phyloP scores from a whole-genome alignment of 1,140 invertebrate genomes.

The Aleiodes sp. region DNA sequence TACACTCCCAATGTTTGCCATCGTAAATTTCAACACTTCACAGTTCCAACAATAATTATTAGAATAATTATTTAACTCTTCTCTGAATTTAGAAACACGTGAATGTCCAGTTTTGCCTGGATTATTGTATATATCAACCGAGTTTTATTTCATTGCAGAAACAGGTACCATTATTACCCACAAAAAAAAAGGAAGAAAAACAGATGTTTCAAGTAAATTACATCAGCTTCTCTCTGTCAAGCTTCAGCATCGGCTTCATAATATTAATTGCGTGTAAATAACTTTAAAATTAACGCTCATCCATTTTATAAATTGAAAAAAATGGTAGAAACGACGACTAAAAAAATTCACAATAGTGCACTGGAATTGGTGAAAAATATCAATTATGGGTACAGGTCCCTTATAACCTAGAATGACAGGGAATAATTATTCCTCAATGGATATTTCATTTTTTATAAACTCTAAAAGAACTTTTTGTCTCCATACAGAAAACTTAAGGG shows the following conservation, averaged over 20 bases:
- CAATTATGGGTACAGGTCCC: slow-evolving; percentile 53
- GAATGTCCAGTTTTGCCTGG: too few relatives aligned
- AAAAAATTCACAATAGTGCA: slow-evolving; percentile 46
- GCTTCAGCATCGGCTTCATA: too few relatives aligned
- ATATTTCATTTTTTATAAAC: slow-evolving; percentile 2
- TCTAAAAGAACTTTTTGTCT: slow-evolving; percentile 35
- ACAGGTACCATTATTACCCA: too few relatives aligned
- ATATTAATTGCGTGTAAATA: neutral
- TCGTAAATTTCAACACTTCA: slow-evolving; percentile 1
- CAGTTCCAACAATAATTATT: neutral
- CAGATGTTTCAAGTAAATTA: too few relatives aligned
- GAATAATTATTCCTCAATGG: slow-evolving; percentile 1
- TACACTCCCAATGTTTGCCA: slow-evolving; percentile 47
- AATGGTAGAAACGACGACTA: slow-evolving; percentile 39
- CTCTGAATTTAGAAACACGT: neutral
- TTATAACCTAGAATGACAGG: slow-evolving; percentile 24
- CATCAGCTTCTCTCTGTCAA: too few relatives aligned
- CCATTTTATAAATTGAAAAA: neutral
- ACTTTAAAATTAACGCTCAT: neutral
- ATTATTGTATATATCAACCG: too few relatives aligned
- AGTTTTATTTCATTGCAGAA: too few relatives aligned
- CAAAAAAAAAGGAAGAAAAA: too few relatives aligned
- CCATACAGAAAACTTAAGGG: slow-evolving; percentile 67
- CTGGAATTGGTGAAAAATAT: slow-evolving; percentile 53
- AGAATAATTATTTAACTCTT: neutral